Evolutionary conservation across 2,113 vertebrate genomes (phyloP).

Genomic region (Urocynchramus pylzowi): DNA sequence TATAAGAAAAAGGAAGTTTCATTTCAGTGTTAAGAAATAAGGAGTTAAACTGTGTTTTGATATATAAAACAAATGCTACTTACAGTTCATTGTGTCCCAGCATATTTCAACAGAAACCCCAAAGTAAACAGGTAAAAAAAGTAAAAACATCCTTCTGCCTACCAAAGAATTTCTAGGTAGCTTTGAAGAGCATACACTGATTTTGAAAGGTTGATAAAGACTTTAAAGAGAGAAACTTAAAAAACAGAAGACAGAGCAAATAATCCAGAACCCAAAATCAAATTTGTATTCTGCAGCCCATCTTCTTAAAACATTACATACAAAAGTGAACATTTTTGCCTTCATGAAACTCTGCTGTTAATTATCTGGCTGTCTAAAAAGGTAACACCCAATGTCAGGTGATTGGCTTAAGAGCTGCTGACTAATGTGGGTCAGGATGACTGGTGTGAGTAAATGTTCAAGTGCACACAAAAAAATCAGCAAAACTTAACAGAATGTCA

Average conservation of each 20-base stretch:
- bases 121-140: conserved; percentile 13
- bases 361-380: neutral
- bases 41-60: neutral
- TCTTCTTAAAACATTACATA: too few relatives aligned
- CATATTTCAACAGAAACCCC: neutral
- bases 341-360: neutral
- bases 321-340: neutral
- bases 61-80: neutral
- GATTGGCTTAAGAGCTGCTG: neutral
- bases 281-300: neutral
- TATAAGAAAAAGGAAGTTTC: neutral
- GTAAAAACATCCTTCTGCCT: neutral
- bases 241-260: neutral
- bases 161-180: neutral
- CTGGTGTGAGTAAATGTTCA: neutral
- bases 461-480: neutral
- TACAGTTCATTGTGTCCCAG: conserved; percentile 3
- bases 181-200: neutral
- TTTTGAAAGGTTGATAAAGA: neutral
- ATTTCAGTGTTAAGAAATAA: neutral
- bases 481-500: neutral
- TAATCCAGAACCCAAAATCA: neutral
- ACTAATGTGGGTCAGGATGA: neutral
- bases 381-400: neutral
- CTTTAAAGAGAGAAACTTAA: neutral